Evolutionary conservation across 2,888 invertebrate species (phyloP).

Genomic region (Poecilus cupreus): DNA sequence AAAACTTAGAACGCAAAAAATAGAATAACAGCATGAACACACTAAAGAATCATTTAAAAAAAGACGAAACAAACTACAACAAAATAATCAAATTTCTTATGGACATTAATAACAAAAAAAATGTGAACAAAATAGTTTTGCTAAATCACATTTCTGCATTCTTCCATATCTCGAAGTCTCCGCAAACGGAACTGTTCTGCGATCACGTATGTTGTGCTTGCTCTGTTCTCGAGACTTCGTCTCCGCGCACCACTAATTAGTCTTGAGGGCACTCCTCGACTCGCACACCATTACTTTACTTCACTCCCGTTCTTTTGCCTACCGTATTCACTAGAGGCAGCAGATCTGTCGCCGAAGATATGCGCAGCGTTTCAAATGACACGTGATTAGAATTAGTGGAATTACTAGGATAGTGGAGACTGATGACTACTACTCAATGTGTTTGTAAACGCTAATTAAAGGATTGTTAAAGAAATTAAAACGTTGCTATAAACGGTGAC

Average conservation of each 20-base stretch:
- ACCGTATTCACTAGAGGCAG: background rate
- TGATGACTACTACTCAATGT: too few species aligned
- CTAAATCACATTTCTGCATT: too few species aligned
- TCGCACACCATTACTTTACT: background rate
- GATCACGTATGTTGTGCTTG: background rate
- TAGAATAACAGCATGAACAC: too few species aligned
- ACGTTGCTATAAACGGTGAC: too few species aligned
- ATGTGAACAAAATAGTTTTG: too few species aligned
- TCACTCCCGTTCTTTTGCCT: constrained; percentile 1
- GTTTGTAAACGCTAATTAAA: too few species aligned
- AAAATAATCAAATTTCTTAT: too few species aligned
- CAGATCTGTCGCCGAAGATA: background rate
- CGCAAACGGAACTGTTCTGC: constrained; percentile 1
- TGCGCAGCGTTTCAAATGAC: background rate
- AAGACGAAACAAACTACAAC: too few species aligned
- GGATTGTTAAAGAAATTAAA: too few species aligned
- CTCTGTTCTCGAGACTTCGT: constrained; percentile 1
- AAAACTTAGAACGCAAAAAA: too few species aligned
- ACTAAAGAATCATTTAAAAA: too few species aligned
- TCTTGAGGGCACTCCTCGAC: constrained; percentile 19
- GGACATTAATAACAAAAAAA: too few species aligned
- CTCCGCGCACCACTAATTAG: constrained; percentile 34
- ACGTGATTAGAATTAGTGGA: background rate
- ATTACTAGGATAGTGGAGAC: background rate
- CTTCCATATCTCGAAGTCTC: background rate